Percentiles rank a stretch among this genome's conserved stretches.
These are phyloP conservation scores for Microchrysa polita DNA, from an alignment of 2,888 invertebrate genomes.

Conservation along the genomic window DNA sequence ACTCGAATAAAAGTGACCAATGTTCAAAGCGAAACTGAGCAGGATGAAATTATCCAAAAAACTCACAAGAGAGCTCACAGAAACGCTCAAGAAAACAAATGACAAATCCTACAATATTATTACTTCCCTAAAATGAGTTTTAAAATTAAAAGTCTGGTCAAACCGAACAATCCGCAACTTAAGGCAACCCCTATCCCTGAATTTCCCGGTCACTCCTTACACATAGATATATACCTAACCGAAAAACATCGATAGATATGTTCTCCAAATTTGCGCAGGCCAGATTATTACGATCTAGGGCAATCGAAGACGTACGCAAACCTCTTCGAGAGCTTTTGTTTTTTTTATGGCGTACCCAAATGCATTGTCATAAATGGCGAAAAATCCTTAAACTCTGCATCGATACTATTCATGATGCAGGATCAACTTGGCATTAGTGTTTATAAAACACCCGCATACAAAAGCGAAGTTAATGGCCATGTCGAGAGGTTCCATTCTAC, in stretches of 20 bases:
- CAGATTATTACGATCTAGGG: conserved; percentile 31
- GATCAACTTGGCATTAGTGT: too few relatives aligned
- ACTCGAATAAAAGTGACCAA: neutral
- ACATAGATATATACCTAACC: neutral
- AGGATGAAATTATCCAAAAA: neutral
- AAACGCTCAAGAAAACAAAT: neutral
- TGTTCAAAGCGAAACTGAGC: neutral
- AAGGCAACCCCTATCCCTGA: conserved; percentile 44
- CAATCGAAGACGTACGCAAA: conserved; percentile 35
- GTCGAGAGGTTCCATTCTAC: conserved; percentile 49
- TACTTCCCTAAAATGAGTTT: neutral
- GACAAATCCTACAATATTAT: neutral
- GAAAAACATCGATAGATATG: conserved; percentile 44
- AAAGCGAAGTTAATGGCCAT: conserved; percentile 45
- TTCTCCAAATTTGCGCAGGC: conserved; percentile 39
- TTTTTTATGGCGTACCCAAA: conserved; percentile 36
- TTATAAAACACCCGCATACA: conserved; percentile 40
- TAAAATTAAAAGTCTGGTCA: neutral
- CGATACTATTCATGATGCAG: too few relatives aligned
- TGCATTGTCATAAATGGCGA: conserved; percentile 45
- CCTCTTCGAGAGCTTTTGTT: conserved; percentile 33
- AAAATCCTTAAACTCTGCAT: conserved; percentile 32
- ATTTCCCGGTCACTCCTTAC: conserved; percentile 43
- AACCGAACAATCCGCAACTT: conserved; percentile 37
- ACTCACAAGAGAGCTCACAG: neutral